Percentiles rank a stretch among this genome's conserved stretches.
Conservation (phyloP, 2,113 vertebrate species). For the Istiophorus platypterus region DNA sequence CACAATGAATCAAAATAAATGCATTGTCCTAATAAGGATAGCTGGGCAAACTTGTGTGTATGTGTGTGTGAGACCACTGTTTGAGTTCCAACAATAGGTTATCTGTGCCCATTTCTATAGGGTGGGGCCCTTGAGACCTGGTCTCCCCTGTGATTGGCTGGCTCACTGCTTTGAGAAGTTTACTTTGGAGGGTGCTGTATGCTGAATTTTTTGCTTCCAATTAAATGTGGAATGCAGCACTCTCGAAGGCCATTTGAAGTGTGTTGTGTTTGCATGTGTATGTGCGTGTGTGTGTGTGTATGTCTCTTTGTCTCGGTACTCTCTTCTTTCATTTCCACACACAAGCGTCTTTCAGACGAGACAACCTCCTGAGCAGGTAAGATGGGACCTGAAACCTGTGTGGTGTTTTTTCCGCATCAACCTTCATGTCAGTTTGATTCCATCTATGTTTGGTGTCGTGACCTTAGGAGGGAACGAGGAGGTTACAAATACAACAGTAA, state of each 20-base stretch:
- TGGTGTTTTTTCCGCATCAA: slow-evolving; percentile 9
- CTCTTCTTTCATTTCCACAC: slow-evolving; percentile 70
- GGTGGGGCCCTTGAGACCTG: slow-evolving; percentile 69
- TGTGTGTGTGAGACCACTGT: slow-evolving; percentile 37
- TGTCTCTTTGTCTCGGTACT: slow-evolving; percentile 62
- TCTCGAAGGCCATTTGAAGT: slow-evolving; percentile 79
- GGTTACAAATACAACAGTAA: slow-evolving; percentile 36
- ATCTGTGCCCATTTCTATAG: slow-evolving; percentile 76
- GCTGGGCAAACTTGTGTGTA: too few species aligned
- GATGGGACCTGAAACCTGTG: slow-evolving; percentile 42
- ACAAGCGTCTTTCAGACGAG: slow-evolving; percentile 64
- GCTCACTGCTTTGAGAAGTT: slow-evolving; percentile 68
- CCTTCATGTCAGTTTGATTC: slow-evolving; percentile 45
- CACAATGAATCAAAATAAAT: too few species aligned
- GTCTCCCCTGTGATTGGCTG: slow-evolving; percentile 69
- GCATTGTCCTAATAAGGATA: too few species aligned
- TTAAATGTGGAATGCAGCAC: slow-evolving; percentile 82
- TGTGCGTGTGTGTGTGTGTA: slow-evolving; percentile 23
- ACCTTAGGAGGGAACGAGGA: slow-evolving; percentile 39
- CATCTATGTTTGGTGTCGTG: slow-evolving; percentile 26
- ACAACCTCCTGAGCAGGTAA: slow-evolving; percentile 64
- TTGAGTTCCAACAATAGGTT: slow-evolving; percentile 74
- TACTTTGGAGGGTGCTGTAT: slow-evolving; percentile 76
- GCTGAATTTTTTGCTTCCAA: slow-evolving; percentile 73
- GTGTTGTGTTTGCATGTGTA: slow-evolving; percentile 64